A percentile compares a stretch with the other conserved stretches of the same genome.
These are phyloP conservation scores for Porphyrio hochstetteri DNA, from an alignment of 2,113 vertebrate genomes.

Conservation along the genomic window DNA sequence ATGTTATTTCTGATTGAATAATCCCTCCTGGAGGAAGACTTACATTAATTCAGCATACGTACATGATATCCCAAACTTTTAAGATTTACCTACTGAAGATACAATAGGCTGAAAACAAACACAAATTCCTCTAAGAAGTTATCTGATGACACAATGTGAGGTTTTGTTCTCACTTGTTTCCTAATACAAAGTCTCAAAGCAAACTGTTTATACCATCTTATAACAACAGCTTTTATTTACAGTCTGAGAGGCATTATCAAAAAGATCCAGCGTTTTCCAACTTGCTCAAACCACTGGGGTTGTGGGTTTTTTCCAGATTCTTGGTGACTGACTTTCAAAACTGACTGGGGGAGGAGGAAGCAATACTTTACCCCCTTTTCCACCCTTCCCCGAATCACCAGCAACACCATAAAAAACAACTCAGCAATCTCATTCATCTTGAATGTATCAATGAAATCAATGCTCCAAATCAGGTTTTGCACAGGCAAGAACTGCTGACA, in stretches of 20 bases:
- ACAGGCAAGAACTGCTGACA: background rate
- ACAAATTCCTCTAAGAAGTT: conserved; percentile 29
- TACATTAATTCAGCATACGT: background rate
- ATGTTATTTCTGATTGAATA: background rate
- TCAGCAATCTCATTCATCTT: background rate
- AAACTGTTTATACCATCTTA: conserved; percentile 33
- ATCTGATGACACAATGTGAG: conserved; percentile 20
- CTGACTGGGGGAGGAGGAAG: background rate
- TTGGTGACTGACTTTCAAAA: background rate
- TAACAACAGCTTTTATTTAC: conserved; percentile 47
- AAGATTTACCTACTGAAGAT: conserved; percentile 27
- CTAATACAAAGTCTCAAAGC: conserved; percentile 21
- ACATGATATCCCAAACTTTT: background rate
- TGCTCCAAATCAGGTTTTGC: background rate
- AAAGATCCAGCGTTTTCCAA: conserved; percentile 20
- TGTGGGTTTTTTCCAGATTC: background rate
- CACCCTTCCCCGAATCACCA: background rate
- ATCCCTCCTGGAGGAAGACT: background rate
- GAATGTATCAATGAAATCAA: background rate
- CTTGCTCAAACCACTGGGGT: background rate
- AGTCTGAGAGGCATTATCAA: conserved; percentile 16
- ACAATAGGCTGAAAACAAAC: conserved; percentile 32
- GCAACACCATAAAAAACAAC: background rate
- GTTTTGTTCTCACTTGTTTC: conserved; percentile 47
- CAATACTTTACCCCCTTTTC: background rate